A percentile compares a stretch with the other conserved stretches of the same genome.
phyloP scores from a whole-genome alignment of 2,797 vertebrate genomes.

The Carduelis carduelis region DNA sequence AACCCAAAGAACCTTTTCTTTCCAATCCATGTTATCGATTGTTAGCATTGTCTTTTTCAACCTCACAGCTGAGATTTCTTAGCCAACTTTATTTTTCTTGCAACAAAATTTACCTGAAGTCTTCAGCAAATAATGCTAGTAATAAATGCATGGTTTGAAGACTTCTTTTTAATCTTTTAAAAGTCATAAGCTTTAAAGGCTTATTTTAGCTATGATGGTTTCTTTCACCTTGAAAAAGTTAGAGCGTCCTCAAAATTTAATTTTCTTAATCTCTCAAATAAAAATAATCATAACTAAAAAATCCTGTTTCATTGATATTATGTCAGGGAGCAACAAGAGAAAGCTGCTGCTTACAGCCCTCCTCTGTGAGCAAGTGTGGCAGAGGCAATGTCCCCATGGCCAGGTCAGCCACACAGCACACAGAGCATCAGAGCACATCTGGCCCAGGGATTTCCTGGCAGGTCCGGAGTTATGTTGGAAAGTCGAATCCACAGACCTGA shows the following conservation, averaged over 20 bases:
- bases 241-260: neutral
- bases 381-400: rapidly evolving
- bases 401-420: too few species aligned
- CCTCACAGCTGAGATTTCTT: neutral
- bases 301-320: neutral
- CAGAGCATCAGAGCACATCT: neutral
- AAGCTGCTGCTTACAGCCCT: neutral
- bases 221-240: neutral
- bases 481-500: neutral
- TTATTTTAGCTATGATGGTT: neutral
- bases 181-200: neutral
- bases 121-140: neutral
- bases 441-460: neutral
- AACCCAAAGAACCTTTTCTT: neutral
- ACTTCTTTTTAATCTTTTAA: neutral
- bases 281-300: neutral
- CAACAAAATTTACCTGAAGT: neutral
- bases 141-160: neutral
- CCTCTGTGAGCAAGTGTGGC: neutral
- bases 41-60: neutral
- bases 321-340: neutral
- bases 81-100: neutral
- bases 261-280: neutral
- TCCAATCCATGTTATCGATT: neutral
- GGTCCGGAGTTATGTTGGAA: rapidly evolving